A percentile compares a stretch with the other conserved stretches of the same genome.
Conservation (phyloP, 2,113 vertebrate genomes). For the Ictalurus furcatus region DNA sequence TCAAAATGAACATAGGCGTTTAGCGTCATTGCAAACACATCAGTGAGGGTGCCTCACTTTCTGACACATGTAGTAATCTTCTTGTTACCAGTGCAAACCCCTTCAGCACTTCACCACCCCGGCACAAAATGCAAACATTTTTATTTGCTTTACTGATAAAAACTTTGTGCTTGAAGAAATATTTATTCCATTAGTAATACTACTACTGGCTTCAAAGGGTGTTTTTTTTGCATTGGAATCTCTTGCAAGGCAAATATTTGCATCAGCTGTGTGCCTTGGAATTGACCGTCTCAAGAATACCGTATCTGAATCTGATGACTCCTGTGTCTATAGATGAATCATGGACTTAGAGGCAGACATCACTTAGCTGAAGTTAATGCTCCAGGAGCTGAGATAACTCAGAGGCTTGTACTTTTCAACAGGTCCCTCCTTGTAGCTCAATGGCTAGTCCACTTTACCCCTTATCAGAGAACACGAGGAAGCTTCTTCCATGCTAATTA, state of each 20-base stretch:
- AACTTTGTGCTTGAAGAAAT: background rate
- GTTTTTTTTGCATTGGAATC: background rate
- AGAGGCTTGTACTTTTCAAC: background rate
- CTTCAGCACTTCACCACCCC: background rate
- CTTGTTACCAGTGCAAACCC: too few species aligned
- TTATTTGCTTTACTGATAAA: background rate
- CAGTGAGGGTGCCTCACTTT: background rate
- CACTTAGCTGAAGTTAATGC: background rate
- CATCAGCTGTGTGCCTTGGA: background rate
- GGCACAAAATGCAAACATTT: background rate
- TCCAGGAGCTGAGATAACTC: background rate
- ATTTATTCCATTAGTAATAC: background rate
- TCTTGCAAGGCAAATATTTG: background rate
- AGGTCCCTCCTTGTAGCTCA: background rate
- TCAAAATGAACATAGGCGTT: background rate
- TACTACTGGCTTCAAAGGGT: background rate
- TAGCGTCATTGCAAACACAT: background rate
- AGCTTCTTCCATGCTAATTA: background rate
- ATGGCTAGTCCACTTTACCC: background rate
- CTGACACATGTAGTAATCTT: background rate
- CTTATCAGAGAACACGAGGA: background rate
- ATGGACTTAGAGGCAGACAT: background rate
- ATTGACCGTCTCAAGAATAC: background rate
- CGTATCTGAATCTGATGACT: background rate
- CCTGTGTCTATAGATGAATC: background rate